These are phyloP conservation scores for Morelia viridis DNA, from an alignment of 2,797 vertebrate genomes.

Conservation along the genomic window DNA sequence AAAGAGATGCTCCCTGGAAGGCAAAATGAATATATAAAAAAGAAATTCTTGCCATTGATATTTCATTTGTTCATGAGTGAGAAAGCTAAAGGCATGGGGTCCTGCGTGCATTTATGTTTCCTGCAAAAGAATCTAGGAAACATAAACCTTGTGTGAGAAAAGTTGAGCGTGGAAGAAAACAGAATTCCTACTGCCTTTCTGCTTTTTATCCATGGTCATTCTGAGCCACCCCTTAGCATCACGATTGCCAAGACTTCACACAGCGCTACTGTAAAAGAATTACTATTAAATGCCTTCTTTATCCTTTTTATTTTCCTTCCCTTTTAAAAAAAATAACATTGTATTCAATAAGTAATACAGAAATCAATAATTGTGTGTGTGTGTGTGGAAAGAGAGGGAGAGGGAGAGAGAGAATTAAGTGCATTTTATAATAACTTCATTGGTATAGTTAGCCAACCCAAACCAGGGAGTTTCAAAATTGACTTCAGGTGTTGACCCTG, in stretches of 20 bases:
- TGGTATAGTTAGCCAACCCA: background rate
- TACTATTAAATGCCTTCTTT: background rate
- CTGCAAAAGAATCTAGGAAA: background rate
- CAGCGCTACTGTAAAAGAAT: background rate
- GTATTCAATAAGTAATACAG: background rate
- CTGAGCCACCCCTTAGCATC: too few relatives aligned
- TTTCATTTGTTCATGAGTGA: constrained; percentile 4
- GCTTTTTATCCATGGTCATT: background rate
- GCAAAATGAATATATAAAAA: background rate
- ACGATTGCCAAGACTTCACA: background rate
- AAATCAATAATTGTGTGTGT: background rate
- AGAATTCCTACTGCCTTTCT: background rate
- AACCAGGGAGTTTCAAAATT: background rate
- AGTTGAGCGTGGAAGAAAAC: background rate
- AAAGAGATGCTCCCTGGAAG: constrained; percentile 12
- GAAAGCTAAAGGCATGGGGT: accelerated
- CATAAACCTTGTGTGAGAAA: background rate
- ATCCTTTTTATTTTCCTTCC: background rate
- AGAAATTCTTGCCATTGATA: background rate
- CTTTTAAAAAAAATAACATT: background rate
- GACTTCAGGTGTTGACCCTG: background rate
- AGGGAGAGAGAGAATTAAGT: background rate
- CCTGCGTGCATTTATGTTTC: background rate
- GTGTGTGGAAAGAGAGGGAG: too few relatives aligned
- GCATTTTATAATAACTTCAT: background rate